A percentile compares a stretch with the other conserved stretches of the same genome.
phyloP scores from a whole-genome alignment of 92 coral and sea anemone genomes.

The Zoanthus sociatus region DNA sequence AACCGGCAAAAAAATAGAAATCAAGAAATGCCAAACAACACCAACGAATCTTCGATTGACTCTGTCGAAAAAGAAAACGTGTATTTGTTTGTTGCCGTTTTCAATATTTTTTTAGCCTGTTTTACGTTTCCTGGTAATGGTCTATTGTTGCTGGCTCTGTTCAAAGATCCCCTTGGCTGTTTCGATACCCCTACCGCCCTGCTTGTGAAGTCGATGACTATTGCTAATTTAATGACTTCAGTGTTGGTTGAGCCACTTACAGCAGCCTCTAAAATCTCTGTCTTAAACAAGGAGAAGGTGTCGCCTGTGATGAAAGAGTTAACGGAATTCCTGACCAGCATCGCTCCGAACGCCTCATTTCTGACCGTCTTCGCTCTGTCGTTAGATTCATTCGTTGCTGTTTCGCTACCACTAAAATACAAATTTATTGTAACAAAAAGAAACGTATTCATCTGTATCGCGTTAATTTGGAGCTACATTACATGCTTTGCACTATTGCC shows the following conservation, averaged over 20 bases:
- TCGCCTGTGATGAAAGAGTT: constrained; percentile 10
- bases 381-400: constrained; percentile 62
- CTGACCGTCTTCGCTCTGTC: constrained; percentile 69
- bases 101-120: constrained; percentile 42
- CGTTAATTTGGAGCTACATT: constrained; percentile 58
- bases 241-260: constrained; percentile 52
- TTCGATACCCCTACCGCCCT: constrained; percentile 67
- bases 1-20: neutral
- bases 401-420: constrained; percentile 64
- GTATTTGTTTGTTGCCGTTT: constrained; percentile 18
- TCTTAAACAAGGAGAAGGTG: neutral
- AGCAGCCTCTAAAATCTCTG: constrained; percentile 40
- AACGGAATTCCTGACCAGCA: constrained; percentile 39
- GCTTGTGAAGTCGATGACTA: constrained; percentile 66
- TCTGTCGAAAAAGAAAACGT: neutral
- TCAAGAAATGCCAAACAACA: neutral
- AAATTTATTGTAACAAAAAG: constrained; percentile 43
- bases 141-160: constrained; percentile 50
- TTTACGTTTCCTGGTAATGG: constrained; percentile 68
- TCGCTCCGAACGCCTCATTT: constrained; percentile 67
- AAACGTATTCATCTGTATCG: constrained; percentile 50
- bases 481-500: constrained; percentile 53
- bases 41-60: neutral
- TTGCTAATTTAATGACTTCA: constrained; percentile 68
- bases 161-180: constrained; percentile 47